phyloP scores from a whole-genome alignment of 1,140 invertebrate genomes.

The Ridgeia piscesae region DNA sequence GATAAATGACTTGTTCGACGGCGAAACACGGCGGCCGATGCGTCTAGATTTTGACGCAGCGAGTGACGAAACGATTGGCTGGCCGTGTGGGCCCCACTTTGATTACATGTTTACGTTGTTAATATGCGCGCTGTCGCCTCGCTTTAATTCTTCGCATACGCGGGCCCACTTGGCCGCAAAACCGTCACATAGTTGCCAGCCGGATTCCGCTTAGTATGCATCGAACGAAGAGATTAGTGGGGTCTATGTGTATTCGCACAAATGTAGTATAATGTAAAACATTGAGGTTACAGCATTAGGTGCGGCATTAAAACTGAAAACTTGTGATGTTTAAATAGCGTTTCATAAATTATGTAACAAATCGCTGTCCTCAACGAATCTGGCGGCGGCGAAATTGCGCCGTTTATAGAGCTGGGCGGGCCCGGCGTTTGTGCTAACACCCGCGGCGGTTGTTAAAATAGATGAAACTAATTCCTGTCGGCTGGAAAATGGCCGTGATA shows the following conservation, averaged over 20 bases:
- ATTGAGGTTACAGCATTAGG: neutral
- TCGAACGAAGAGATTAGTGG: constrained; percentile 5
- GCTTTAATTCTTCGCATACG: neutral
- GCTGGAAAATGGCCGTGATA: neutral
- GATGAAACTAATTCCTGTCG: neutral
- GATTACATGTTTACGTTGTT: neutral
- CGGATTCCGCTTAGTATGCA: neutral
- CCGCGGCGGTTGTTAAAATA: neutral
- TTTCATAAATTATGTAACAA: neutral
- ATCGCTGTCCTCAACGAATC: neutral
- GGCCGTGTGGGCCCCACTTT: neutral
- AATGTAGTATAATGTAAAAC: constrained; percentile 1
- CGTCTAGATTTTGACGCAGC: neutral
- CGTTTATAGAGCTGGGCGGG: neutral
- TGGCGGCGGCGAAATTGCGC: neutral
- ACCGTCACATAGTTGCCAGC: neutral
- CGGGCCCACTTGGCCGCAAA: neutral
- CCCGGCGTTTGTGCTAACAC: neutral
- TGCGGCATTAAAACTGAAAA: neutral
- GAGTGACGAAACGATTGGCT: neutral
- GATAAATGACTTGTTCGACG: neutral
- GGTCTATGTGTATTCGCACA: neutral
- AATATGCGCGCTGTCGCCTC: neutral
- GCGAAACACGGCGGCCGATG: neutral
- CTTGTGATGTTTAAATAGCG: neutral